Conservation (phyloP, 2,797 vertebrate species). For the Poecile montanus region DNA sequence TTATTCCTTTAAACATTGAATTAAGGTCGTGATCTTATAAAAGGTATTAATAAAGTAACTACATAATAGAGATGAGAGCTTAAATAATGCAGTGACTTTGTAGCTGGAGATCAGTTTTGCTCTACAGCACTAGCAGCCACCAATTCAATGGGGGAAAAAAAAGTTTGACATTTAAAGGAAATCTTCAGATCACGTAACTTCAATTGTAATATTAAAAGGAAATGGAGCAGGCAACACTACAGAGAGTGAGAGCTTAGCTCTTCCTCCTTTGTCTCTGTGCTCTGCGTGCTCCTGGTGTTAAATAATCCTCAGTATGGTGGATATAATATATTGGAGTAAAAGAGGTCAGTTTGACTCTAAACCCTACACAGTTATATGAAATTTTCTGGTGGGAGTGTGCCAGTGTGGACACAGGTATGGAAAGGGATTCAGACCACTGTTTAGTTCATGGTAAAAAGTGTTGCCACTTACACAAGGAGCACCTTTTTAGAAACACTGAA, state of each 20-base stretch:
- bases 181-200: conserved; percentile 22
- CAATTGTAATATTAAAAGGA: neutral
- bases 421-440: neutral
- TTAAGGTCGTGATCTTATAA: conserved; percentile 50
- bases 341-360: conserved; percentile 18
- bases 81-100: conserved; percentile 42
- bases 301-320: neutral
- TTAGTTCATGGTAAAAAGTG: neutral
- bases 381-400: conserved; percentile 22
- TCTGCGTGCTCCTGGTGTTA: neutral
- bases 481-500: neutral
- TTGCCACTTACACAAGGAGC: neutral
- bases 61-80: conserved; percentile 4
- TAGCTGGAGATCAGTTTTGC: conserved; percentile 25
- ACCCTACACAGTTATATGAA: neutral
- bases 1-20: conserved; percentile 47
- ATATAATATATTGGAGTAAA: neutral
- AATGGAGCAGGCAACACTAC: neutral
- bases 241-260: neutral
- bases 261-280: conserved; percentile 1
- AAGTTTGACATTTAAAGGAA: conserved; percentile 21
- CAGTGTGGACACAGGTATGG: neutral
- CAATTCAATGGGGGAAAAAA: neutral
- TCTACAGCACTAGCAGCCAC: neutral
- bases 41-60: conserved; percentile 49